Percentiles rank a stretch among this genome's conserved stretches.
These are phyloP conservation scores for Trinorchestia longiramus DNA, from an alignment of 1,140 invertebrate genomes.

Conservation along the genomic window DNA sequence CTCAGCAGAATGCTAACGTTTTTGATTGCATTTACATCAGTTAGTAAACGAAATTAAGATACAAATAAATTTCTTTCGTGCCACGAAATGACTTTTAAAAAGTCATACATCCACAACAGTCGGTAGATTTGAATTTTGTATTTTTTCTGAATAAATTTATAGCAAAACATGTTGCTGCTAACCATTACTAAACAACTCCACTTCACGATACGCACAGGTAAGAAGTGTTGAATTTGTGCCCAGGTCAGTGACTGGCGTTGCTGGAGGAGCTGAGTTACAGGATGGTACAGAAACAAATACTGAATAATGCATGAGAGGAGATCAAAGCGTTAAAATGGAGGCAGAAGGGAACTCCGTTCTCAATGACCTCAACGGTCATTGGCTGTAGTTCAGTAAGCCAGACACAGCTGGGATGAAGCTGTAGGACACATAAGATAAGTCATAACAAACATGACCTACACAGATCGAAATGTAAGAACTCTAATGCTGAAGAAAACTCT, in stretches of 20 bases:
- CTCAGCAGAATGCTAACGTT: neutral
- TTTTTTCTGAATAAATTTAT: neutral
- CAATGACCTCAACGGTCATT: neutral
- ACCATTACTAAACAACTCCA: neutral
- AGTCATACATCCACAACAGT: neutral
- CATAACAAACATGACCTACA: too few relatives aligned
- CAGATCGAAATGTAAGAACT: too few relatives aligned
- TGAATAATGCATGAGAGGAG: neutral
- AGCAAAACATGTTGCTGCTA: neutral
- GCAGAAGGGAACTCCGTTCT: neutral
- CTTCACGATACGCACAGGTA: neutral
- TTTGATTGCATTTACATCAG: neutral
- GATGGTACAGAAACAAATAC: neutral
- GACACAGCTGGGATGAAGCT: neutral
- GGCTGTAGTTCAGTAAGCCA: neutral
- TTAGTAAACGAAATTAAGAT: too few relatives aligned
- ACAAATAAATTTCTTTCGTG: neutral
- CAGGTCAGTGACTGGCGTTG: neutral
- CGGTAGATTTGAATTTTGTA: neutral
- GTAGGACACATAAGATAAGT: neutral
- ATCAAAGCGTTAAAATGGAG: neutral
- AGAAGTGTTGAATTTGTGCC: neutral
- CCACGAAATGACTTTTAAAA: neutral
- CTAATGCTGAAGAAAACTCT: too few relatives aligned
- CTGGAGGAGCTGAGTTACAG: neutral